A percentile compares a stretch with the other conserved stretches of the same genome.
These are phyloP conservation scores for Phortica variegata DNA, from an alignment of 1,140 invertebrate genomes.

Conservation along the genomic window DNA sequence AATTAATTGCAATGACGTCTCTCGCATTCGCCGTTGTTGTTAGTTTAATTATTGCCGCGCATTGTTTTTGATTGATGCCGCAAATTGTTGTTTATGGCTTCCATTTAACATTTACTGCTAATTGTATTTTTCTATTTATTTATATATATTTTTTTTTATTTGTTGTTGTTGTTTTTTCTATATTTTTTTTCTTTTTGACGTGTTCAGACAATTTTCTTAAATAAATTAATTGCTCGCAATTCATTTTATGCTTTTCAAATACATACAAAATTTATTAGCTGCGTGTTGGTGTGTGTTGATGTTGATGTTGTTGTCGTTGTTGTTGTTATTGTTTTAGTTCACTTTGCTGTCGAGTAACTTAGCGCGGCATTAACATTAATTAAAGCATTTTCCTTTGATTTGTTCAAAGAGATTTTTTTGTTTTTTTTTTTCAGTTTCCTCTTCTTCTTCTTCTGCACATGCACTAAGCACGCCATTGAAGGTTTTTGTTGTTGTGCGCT, in stretches of 20 bases:
- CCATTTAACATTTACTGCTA: background rate
- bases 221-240: constrained; percentile 11
- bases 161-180: background rate
- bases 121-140: background rate
- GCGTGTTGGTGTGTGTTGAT: constrained; percentile 29
- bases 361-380: constrained; percentile 43
- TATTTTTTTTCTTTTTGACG: too few species aligned
- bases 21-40: too few species aligned
- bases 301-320: constrained; percentile 17
- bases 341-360: background rate
- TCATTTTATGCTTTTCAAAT: constrained; percentile 9
- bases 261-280: constrained; percentile 21
- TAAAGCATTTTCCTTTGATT: constrained; percentile 10
- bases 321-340: too few species aligned
- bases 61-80: background rate
- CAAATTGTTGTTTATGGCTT: background rate
- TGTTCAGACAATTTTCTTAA: too few species aligned
- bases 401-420: too few species aligned
- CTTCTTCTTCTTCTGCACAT: too few species aligned
- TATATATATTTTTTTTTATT: constrained; percentile 5
- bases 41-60: too few species aligned
- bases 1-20: too few species aligned
- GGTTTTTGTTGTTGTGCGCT: too few species aligned
- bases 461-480: too few species aligned
- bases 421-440: too few species aligned